Evolutionary conservation across 2,113 vertebrate genomes (phyloP), one percentile per base, ranked within the genome.

Genomic region (Microcebus tavaratra): DNA sequence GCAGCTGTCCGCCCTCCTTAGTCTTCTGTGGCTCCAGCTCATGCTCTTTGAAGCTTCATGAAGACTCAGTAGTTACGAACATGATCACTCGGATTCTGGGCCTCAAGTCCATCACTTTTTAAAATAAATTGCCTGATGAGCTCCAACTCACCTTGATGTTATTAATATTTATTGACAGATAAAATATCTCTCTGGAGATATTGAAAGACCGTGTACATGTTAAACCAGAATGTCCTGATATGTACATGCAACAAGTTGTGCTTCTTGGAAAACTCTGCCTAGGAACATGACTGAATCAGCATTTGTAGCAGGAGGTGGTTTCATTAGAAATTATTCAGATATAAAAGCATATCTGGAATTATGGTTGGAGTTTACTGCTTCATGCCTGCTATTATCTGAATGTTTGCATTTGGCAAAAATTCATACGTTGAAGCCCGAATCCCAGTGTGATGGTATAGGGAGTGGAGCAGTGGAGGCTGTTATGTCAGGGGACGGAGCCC

Each of bases 251-350:
- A 39, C 5, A 39, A 34, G 29, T n/a, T 63, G 29, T 53, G 25
- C 34, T 83, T 90, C 73, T 94, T 87, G 79, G 70, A 88, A 94
- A 90, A 76, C 29, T 45, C 36, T 61, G 21, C 34, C 53, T 75
- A 29, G 29, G 65, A 90, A 84, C 17, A 14, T 53, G 65, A 27
- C 34, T 39, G 39, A 65, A 39, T 76, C 39, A 61, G 25, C 36
- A 0, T 76, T 63, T 50, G 3, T 18, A 90, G 21, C 8, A 34
- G 3, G 78, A 79, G 21, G 8, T 14, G 25, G 18, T 68, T 82
- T 48, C 55, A 73, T 68, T 86, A 57, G 12, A 84, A 90, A 87
- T 82, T 21, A 73, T 53, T 53, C 55, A 55, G 25, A 90, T 68
- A 76, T 45, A 67, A 83, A 91, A 92, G 79, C 11, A 15, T 57